Percentiles rank a stretch among this genome's conserved stretches.
phyloP scores from a whole-genome alignment of 2,888 invertebrate genomes.

The Ophonus ardosiacus region DNA sequence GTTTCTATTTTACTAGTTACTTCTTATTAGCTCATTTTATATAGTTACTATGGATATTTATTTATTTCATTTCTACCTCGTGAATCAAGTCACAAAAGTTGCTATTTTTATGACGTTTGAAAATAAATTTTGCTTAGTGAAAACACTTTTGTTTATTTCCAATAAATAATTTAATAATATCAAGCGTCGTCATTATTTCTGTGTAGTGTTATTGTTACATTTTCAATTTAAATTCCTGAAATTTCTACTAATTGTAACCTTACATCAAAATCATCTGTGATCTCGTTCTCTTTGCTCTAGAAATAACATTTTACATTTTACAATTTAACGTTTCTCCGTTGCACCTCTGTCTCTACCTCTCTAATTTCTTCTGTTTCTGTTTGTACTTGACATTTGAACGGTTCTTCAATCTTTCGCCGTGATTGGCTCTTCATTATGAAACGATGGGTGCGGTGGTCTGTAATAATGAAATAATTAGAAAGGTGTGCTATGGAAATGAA shows the following conservation, averaged over 20 bases:
- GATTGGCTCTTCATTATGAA: constrained; percentile 58
- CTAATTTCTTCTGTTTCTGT: constrained; percentile 45
- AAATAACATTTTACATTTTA: constrained; percentile 25
- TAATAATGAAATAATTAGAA: constrained; percentile 60
- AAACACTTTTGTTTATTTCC: no score
- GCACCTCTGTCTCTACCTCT: constrained; percentile 47
- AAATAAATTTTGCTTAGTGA: no score
- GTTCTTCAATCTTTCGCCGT: constrained; percentile 29
- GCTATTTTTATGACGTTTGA: no score
- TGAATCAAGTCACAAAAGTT: no score
- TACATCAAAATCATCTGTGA: not conserved
- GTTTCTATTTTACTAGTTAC: no score
- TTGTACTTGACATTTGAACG: constrained; percentile 54
- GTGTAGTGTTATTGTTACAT: not conserved
- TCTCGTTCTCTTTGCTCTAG: not conserved
- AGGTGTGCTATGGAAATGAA: constrained; percentile 55
- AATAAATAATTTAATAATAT: no score
- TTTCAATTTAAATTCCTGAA: not conserved
- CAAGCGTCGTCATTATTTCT: no score
- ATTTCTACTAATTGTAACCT: not conserved
- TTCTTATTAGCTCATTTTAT: no score
- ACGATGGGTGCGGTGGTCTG: constrained; percentile 55
- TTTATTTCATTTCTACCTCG: no score
- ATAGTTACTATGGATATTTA: no score
- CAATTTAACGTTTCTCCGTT: not conserved